Conservation (phyloP, 2,888 invertebrate genomes). For the Phalangium opilio region DNA sequence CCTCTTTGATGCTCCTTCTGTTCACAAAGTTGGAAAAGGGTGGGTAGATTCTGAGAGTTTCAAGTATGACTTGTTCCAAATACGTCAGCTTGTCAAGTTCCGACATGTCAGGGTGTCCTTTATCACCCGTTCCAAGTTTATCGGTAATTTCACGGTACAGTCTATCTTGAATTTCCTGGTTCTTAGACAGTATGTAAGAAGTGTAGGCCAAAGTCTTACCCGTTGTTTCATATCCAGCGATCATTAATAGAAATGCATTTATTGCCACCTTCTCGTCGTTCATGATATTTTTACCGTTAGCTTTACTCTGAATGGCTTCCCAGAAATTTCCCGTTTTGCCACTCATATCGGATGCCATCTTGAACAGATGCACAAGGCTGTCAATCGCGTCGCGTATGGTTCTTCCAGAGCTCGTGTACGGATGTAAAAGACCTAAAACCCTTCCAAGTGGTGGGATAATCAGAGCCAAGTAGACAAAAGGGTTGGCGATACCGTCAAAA, state of each 20-base stretch:
- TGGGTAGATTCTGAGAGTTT: constrained; percentile 16
- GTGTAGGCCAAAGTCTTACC: constrained; percentile 35
- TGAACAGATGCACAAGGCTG: no score
- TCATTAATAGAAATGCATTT: constrained; percentile 14
- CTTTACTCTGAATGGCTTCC: neutral
- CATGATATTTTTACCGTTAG: neutral
- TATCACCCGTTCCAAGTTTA: neutral
- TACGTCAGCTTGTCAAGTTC: constrained; percentile 6
- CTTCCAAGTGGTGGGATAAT: no score
- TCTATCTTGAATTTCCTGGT: constrained; percentile 33
- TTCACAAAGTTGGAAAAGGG: constrained; percentile 18
- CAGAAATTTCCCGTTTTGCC: no score
- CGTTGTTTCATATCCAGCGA: constrained; percentile 34
- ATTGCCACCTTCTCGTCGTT: constrained; percentile 21
- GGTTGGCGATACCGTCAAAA: no score
- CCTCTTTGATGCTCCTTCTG: constrained; percentile 11
- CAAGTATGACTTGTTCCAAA: constrained; percentile 13
- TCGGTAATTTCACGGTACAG: constrained; percentile 32
- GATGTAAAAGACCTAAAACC: no score
- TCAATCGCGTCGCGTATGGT: no score
- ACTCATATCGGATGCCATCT: no score
- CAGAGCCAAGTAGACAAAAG: no score
- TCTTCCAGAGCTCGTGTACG: no score
- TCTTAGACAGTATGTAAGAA: constrained; percentile 33
- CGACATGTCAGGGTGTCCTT: neutral